Evolutionary conservation across 2,888 invertebrate species (phyloP).

Genomic region (Drosophila tanythrix): DNA sequence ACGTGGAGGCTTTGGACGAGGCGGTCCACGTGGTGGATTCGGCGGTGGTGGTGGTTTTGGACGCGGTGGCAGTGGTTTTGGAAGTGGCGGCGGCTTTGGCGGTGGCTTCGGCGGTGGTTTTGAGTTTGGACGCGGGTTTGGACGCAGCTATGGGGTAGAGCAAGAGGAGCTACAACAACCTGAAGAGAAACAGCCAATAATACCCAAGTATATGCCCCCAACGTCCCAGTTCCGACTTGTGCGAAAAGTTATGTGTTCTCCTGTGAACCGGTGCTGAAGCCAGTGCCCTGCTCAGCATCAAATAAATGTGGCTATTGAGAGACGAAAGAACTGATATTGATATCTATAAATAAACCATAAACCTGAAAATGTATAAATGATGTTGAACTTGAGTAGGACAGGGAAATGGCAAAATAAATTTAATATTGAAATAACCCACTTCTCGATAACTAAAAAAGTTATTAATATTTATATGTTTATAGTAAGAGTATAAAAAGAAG

Average conservation of each 20-base stretch:
- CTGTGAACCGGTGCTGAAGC: conserved; percentile 66
- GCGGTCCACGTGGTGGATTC: conserved; percentile 10
- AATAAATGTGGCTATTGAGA: conserved; percentile 47
- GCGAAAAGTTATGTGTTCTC: conserved; percentile 71
- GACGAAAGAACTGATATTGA: conserved; percentile 47
- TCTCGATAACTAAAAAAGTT: background rate
- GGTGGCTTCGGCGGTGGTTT: conserved; percentile 19
- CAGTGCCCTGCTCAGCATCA: conserved; percentile 60
- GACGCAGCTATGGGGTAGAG: conserved; percentile 50
- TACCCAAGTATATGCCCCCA: conserved; percentile 10
- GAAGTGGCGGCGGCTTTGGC: conserved; percentile 15
- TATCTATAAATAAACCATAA: conserved; percentile 35
- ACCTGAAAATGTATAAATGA: background rate
- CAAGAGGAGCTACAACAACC: conserved; percentile 6
- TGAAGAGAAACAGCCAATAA: background rate
- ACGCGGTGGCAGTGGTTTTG: conserved; percentile 15
- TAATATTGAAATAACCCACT: background rate
- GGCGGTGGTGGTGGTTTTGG: conserved; percentile 20
- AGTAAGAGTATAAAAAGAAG: background rate
- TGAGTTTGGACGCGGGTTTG: conserved; percentile 31
- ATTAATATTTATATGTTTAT: background rate
- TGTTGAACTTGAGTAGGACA: background rate
- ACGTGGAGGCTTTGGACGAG: conserved; percentile 15
- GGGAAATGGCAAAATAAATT: background rate
- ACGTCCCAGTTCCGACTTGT: conserved; percentile 58